Evolutionary conservation across 1,140 invertebrate genomes (phyloP).

Genomic region (Aricia agestis): DNA sequence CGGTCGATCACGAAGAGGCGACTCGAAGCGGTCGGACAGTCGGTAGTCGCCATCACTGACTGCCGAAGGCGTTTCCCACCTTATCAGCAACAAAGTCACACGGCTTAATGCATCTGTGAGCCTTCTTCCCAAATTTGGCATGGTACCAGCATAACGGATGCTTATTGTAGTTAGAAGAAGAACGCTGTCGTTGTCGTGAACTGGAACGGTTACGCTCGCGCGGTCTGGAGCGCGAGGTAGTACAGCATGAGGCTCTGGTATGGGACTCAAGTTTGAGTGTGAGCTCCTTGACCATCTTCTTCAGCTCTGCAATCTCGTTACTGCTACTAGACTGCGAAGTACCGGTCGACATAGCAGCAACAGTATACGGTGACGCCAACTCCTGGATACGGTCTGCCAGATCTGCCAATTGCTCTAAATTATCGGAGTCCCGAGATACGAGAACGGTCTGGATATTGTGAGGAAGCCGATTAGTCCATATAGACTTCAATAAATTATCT

Average conservation of each 20-base stretch:
- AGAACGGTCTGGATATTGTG: slow-evolving; percentile 20
- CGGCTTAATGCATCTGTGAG: too few relatives aligned
- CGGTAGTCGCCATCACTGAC: too few relatives aligned
- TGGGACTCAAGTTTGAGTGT: slow-evolving; percentile 3
- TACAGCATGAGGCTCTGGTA: slow-evolving; percentile 2
- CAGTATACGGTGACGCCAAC: slow-evolving; percentile 21
- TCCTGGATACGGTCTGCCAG: slow-evolving; percentile 29
- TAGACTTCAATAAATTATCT: too few relatives aligned
- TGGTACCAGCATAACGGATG: slow-evolving; percentile 20
- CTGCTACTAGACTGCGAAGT: not conserved
- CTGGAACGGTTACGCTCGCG: slow-evolving; percentile 7
- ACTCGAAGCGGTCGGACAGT: too few relatives aligned
- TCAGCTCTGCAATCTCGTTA: slow-evolving; percentile 23
- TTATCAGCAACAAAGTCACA: too few relatives aligned
- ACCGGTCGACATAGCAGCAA: slow-evolving; percentile 13
- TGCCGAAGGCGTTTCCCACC: too few relatives aligned
- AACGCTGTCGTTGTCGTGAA: slow-evolving; percentile 4
- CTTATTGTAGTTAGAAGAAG: slow-evolving; percentile 10
- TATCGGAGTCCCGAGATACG: slow-evolving; percentile 20
- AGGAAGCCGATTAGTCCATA: too few relatives aligned
- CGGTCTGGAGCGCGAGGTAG: not conserved
- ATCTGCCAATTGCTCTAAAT: slow-evolving; percentile 24
- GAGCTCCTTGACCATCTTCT: slow-evolving; percentile 19
- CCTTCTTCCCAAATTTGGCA: not conserved
- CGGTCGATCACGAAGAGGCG: too few relatives aligned